Percentiles rank a stretch among this genome's conserved stretches.
Evolutionary conservation across 2,113 vertebrate genomes (phyloP).

Genomic region (Centropus bengalensis): DNA sequence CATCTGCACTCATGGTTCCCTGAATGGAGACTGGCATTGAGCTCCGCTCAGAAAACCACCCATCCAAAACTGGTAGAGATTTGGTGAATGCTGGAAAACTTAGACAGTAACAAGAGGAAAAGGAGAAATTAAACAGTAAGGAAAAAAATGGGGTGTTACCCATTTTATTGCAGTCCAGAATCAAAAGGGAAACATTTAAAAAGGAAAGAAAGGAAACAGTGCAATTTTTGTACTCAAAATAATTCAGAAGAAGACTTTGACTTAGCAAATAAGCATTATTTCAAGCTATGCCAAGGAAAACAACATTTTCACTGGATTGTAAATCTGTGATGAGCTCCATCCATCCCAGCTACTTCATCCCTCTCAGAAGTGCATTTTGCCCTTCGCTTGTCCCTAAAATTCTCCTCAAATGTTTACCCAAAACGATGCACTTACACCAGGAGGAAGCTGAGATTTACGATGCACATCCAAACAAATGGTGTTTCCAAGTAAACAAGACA

Average conservation of each 20-base stretch:
- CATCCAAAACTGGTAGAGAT: background rate
- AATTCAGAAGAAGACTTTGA: background rate
- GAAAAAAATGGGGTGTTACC: conserved; percentile 46
- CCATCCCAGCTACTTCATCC: background rate
- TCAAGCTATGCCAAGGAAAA: background rate
- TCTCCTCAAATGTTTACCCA: background rate
- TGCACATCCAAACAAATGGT: background rate
- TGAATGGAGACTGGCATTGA: background rate
- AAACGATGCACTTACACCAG: background rate
- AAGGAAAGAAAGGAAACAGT: conserved; percentile 33
- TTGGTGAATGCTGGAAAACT: background rate
- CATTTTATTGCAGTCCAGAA: conserved; percentile 61
- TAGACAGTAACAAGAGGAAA: background rate
- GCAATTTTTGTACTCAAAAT: background rate
- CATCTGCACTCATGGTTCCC: background rate
- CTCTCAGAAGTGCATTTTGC: conserved; percentile 1
- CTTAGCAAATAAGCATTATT: conserved; percentile 1
- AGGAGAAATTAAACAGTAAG: conserved; percentile 45
- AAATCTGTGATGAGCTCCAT: background rate
- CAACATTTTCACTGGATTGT: background rate
- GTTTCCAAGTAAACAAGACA: conserved; percentile 34
- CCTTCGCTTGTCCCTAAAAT: background rate
- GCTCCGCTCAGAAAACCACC: background rate
- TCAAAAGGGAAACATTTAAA: conserved; percentile 26
- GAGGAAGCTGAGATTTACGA: conserved; percentile 5